Evolutionary conservation across 2,888 invertebrate genomes (phyloP).

Genomic region (Cosmia trapezina): DNA sequence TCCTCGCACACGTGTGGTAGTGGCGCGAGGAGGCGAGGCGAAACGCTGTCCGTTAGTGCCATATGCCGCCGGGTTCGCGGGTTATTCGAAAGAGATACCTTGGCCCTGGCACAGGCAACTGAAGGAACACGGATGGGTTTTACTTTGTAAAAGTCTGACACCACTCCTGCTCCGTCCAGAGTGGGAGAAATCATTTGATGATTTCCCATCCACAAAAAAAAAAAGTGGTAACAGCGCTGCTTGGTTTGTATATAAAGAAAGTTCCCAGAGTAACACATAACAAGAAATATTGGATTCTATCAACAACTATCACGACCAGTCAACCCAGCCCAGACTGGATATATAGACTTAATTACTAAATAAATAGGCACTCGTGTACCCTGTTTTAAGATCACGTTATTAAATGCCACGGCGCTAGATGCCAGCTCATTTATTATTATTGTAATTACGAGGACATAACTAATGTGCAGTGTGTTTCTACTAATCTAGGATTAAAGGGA

Average conservation of each 20-base stretch:
- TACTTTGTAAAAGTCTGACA: too few relatives aligned
- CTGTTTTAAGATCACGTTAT: slow-evolving; percentile 47
- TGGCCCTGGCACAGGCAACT: too few relatives aligned
- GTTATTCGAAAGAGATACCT: too few relatives aligned
- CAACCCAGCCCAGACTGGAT: slow-evolving; percentile 17
- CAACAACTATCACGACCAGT: slow-evolving; percentile 10
- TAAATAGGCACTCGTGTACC: slow-evolving; percentile 27
- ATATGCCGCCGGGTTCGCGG: too few relatives aligned
- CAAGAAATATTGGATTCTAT: slow-evolving; percentile 21
- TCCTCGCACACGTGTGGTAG: too few relatives aligned
- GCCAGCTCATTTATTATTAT: slow-evolving; percentile 52
- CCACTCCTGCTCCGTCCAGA: too few relatives aligned
- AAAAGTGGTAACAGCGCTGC: too few relatives aligned
- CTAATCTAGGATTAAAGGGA: slow-evolving; percentile 48
- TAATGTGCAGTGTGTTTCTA: slow-evolving; percentile 38
- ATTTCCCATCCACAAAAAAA: too few relatives aligned
- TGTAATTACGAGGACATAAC: slow-evolving; percentile 50
- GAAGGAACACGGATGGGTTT: too few relatives aligned
- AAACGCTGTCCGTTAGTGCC: too few relatives aligned
- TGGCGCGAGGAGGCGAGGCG: too few relatives aligned
- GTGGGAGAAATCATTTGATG: too few relatives aligned
- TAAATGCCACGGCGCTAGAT: slow-evolving; percentile 45
- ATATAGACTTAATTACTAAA: slow-evolving; percentile 39
- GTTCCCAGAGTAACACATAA: background rate
- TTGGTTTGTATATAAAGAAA: background rate